A percentile compares a stretch with the other conserved stretches of the same genome.
phyloP scores from a whole-genome alignment of 2,113 vertebrate genomes.

The Elephantulus edwardii region DNA sequence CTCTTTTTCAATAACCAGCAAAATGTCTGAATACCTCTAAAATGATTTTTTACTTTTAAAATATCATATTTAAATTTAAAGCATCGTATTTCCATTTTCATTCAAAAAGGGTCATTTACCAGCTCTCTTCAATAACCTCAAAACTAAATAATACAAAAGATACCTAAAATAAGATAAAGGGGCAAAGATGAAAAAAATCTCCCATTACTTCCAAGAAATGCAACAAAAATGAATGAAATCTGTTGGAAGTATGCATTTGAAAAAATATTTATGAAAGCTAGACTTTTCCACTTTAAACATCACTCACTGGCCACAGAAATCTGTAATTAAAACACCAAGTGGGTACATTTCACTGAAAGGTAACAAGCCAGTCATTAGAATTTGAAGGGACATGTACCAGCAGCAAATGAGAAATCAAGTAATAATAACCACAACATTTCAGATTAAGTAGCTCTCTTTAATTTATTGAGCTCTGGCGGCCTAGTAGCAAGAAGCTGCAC shows the following conservation, averaged over 20 bases:
- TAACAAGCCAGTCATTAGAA: not conserved
- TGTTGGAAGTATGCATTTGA: not conserved
- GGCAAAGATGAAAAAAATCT: not conserved
- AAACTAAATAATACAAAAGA: not conserved
- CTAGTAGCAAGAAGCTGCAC: too few species aligned
- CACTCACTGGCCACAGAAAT: not conserved
- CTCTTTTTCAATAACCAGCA: slow-evolving; percentile 5
- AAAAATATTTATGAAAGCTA: slow-evolving; percentile 11
- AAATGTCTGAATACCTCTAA: not conserved
- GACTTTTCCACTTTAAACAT: not conserved
- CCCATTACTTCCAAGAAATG: slow-evolving; percentile 8
- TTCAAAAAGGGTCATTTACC: not conserved
- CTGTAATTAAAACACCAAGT: slow-evolving; percentile 29
- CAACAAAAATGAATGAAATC: not conserved
- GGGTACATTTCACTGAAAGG: slow-evolving; percentile 26
- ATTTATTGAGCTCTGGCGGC: too few species aligned
- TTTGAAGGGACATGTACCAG: not conserved
- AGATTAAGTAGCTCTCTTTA: not conserved
- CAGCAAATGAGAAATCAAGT: not conserved
- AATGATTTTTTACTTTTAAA: slow-evolving; percentile 17
- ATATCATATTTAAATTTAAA: not conserved
- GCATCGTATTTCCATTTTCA: not conserved
- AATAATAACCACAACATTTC: not conserved
- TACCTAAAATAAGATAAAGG: slow-evolving; percentile 22
- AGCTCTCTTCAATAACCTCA: not conserved